Percentiles rank a stretch among this genome's conserved stretches.
These are phyloP conservation scores for Morinoia aosen DNA, from an alignment of 2,888 invertebrate genomes.

Conservation along the genomic window DNA sequence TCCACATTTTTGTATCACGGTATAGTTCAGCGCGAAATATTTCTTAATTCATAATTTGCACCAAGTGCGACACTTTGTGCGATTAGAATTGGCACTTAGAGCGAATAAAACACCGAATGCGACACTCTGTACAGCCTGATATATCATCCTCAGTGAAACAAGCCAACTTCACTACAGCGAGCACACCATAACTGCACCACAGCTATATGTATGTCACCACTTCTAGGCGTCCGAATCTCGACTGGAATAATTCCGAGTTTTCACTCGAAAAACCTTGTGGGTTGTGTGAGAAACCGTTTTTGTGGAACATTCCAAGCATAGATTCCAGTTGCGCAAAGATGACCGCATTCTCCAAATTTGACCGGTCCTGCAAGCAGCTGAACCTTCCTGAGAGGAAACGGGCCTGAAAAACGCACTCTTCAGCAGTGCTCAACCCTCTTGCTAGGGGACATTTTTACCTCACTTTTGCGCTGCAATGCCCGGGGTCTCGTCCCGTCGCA, in stretches of 20 bases:
- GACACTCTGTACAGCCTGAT: no score
- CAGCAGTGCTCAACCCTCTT: neutral
- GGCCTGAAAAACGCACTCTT: neutral
- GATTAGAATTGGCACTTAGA: neutral
- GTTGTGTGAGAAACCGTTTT: constrained; percentile 34
- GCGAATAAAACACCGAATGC: no score
- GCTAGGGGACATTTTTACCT: neutral
- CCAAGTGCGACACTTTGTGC: neutral
- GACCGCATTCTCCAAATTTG: neutral
- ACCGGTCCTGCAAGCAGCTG: constrained; percentile 3
- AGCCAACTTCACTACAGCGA: neutral
- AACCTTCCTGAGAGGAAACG: neutral
- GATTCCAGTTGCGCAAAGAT: constrained; percentile 19
- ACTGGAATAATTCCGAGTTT: constrained; percentile 25
- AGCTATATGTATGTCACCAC: neutral
- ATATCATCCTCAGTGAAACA: neutral
- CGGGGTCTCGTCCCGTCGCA: neutral
- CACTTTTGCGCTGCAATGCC: neutral
- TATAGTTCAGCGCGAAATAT: neutral
- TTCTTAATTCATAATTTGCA: no score
- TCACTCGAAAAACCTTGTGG: neutral
- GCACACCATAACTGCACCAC: neutral
- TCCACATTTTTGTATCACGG: neutral
- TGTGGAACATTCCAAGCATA: constrained; percentile 27
- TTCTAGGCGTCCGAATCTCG: neutral